Evolutionary conservation across 2,113 vertebrate genomes (phyloP).

Genomic region (Anas platyrhynchos): DNA sequence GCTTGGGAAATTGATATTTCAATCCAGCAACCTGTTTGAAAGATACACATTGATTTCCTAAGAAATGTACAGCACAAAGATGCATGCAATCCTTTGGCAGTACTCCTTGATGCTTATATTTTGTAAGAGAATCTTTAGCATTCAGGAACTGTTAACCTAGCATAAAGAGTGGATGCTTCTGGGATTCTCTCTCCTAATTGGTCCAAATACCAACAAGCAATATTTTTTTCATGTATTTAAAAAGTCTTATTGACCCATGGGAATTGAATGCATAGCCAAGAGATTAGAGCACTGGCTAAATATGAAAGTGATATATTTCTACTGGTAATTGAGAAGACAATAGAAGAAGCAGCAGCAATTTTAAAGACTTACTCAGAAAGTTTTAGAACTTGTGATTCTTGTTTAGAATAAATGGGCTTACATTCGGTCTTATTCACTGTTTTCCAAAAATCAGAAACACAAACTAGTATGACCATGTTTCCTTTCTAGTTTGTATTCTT

Average conservation of each 20-base stretch:
- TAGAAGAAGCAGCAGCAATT: not conserved
- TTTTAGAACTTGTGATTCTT: not conserved
- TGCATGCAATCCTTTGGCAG: not conserved
- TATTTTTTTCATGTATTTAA: not conserved
- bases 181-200: constrained; percentile 3
- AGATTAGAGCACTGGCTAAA: not conserved
- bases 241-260: not conserved
- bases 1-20: constrained; percentile 14
- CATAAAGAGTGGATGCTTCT: constrained; percentile 2
- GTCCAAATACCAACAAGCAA: accelerated
- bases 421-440: not conserved
- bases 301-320: not conserved
- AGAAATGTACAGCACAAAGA: not conserved
- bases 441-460: not conserved
- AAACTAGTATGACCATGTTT: not conserved
- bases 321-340: not conserved
- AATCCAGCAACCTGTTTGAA: not conserved
- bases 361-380: not conserved
- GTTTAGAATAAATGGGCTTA: not conserved
- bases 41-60: not conserved
- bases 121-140: not conserved
- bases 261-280: not conserved
- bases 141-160: not conserved
- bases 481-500: not conserved
- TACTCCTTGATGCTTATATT: not conserved